Base-by-base conservation (phyloP, 2,113 vertebrate species). In the Acrocephalus kingi region DNA sequence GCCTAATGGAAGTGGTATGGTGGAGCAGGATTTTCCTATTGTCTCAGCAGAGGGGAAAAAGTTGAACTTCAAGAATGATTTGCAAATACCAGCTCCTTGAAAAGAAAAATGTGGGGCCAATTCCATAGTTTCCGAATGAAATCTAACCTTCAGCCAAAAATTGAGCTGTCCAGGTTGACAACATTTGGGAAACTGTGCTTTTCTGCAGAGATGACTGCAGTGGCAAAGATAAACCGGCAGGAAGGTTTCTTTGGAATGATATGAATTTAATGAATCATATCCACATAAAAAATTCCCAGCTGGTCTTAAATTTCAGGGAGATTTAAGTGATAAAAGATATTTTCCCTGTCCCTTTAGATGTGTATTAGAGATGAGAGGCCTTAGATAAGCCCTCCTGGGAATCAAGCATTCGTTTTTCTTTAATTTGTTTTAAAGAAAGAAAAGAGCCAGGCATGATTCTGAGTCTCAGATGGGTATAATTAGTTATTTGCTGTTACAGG, bases 271-370 rank as follows among this genome's bases (percentile, higher is more conserved):
- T 98, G 98, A 98, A 98, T 98, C 98, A 98, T 98, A 96, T 96
- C 92, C 97, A 95, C 94, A 91, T 96, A 82, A 97, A 98, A 98
- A 97, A 98, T 98, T 91, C 97, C 98, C 98, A 98, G 98, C 98
- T 98, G 98, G 98, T 98, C 98, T 97, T 98, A 98, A 98, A 98
- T 98, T 98, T 98, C 98, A 98, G 98, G 98, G 98, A 98, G 98
- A 98, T 98, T 97, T 98, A 97, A 98, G 97, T 97, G 97, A 98
- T 98, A 98, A 98, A 98, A 98, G 98, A 97, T 97, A 97, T 98
- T 98, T 98, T 98, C 96, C 89, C 97, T 96, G 59, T 97, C 97
- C 97, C 95, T 97, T 98, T 97, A 98, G 97, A 98, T 98, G 96
- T 97, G 96, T 97, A 97, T 98, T 98, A 96, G 97, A 98, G 96